Evolutionary conservation across 2,113 vertebrate genomes (phyloP).

Genomic region (Hepsetus odoe): DNA sequence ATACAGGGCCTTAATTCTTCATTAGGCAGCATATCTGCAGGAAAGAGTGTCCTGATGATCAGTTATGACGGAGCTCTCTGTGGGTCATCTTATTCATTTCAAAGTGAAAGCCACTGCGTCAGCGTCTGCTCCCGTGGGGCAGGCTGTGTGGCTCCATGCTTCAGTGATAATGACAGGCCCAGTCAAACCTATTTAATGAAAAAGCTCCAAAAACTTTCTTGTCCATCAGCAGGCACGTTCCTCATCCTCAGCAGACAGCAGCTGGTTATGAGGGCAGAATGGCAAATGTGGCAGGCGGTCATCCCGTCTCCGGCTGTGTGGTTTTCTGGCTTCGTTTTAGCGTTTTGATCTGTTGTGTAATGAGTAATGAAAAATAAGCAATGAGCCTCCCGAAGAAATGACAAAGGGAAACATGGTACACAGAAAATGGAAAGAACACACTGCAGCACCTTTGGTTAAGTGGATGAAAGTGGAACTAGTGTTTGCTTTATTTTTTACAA

Average conservation of each 20-base stretch:
- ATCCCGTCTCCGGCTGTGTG: not conserved
- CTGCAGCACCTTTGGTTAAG: not conserved
- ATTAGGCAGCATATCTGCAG: conserved; percentile 31
- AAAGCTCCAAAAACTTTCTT: conserved; percentile 36
- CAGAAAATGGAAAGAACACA: not conserved
- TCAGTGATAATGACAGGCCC: conserved; percentile 56
- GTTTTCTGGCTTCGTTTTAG: not conserved
- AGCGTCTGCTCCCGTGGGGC: conserved; percentile 1
- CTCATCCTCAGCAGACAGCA: conserved; percentile 27
- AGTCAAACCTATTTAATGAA: conserved; percentile 54
- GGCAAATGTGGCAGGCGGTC: conserved; percentile 15
- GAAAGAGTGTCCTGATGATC: conserved; percentile 13
- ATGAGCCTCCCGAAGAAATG: not conserved
- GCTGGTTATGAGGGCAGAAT: conserved; percentile 26
- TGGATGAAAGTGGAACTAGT: not conserved
- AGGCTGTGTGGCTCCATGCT: conserved; percentile 6
- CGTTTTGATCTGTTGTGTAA: not conserved
- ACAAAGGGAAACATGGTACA: not conserved
- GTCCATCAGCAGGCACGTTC: conserved; percentile 31
- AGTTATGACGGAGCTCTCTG: conserved; percentile 32
- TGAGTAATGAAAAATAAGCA: too few relatives aligned
- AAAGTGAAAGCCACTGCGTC: conserved; percentile 35
- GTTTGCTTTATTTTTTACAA: too few relatives aligned
- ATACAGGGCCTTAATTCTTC: not conserved
- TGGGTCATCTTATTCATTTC: conserved; percentile 58